Evolutionary conservation across 2,113 vertebrate genomes (phyloP).

Genomic region (Lipotes vexillifer): DNA sequence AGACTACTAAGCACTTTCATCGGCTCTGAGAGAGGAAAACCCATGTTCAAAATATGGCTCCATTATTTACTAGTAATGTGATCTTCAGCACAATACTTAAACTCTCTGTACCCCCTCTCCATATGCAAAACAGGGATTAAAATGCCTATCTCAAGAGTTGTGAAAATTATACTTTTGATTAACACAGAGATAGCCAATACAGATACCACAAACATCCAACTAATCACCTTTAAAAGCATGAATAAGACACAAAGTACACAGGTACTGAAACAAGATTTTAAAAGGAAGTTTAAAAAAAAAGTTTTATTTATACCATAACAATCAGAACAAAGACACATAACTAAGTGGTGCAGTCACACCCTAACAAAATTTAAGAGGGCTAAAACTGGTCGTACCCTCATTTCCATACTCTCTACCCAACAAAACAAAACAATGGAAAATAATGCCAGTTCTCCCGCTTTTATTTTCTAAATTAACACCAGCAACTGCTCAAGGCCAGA

Average conservation of each 20-base stretch:
- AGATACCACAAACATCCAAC: neutral
- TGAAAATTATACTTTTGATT: conserved; percentile 23
- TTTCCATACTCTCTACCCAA: neutral
- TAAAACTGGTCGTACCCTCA: neutral
- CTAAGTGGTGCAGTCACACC: neutral
- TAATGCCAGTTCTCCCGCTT: neutral
- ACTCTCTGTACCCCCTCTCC: neutral
- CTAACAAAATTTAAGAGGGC: neutral
- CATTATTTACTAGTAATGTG: neutral
- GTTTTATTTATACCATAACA: neutral
- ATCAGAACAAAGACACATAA: conserved; percentile 13
- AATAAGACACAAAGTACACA: neutral
- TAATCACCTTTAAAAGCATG: conserved; percentile 18
- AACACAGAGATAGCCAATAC: conserved; percentile 19
- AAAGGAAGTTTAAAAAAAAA: neutral
- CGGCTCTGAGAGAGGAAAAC: neutral
- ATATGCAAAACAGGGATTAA: neutral
- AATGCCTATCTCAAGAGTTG: neutral
- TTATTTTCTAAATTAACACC: conserved; percentile 4
- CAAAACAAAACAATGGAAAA: conserved; percentile 29
- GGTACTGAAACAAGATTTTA: conserved; percentile 8
- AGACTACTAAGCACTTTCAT: neutral
- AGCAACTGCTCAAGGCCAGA: neutral
- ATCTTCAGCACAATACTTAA: neutral
- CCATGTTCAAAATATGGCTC: neutral